phyloP scores from a whole-genome alignment of 37 sponge, comb jelly and placozoan genomes.

The Geodia barretti region DNA sequence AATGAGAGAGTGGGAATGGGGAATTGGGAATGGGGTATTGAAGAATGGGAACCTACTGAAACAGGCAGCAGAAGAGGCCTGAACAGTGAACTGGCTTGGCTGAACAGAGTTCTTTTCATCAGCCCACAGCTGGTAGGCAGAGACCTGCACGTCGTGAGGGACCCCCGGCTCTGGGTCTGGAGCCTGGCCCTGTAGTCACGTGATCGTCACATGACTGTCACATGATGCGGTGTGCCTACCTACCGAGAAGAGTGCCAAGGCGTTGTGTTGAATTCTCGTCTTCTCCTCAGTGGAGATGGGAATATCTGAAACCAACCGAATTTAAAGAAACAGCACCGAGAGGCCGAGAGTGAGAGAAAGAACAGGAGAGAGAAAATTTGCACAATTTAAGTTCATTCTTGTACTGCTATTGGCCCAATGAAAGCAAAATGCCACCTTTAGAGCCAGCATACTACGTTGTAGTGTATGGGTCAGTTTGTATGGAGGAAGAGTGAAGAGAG shows the following conservation, averaged over 20 bases:
- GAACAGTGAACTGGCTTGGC: constrained; percentile 1
- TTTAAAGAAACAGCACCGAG: too few species aligned
- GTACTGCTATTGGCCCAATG: too few species aligned
- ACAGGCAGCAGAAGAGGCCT: constrained; percentile 21
- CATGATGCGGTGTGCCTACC: background rate
- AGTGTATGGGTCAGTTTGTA: too few species aligned
- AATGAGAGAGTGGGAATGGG: background rate
- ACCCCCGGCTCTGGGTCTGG: constrained; percentile 50
- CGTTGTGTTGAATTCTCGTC: constrained; percentile 37
- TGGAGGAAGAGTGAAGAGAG: too few species aligned
- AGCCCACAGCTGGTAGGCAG: constrained; percentile 16
- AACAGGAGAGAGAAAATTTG: too few species aligned
- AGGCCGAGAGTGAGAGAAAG: too few species aligned
- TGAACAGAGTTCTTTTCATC: background rate
- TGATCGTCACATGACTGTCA: background rate
- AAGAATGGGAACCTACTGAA: constrained; percentile 12
- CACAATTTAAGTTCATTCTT: too few species aligned
- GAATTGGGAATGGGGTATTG: background rate
- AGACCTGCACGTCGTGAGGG: background rate
- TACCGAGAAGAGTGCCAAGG: constrained; percentile 10
- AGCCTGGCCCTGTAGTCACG: constrained; percentile 14
- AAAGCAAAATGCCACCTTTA: too few species aligned
- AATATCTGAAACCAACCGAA: constrained; percentile 12
- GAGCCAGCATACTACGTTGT: too few species aligned
- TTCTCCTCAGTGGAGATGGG: constrained; percentile 19